A percentile compares a stretch with the other conserved stretches of the same genome.
Conservation (phyloP, 2,797 vertebrate species). For the Clarias pachynema region DNA sequence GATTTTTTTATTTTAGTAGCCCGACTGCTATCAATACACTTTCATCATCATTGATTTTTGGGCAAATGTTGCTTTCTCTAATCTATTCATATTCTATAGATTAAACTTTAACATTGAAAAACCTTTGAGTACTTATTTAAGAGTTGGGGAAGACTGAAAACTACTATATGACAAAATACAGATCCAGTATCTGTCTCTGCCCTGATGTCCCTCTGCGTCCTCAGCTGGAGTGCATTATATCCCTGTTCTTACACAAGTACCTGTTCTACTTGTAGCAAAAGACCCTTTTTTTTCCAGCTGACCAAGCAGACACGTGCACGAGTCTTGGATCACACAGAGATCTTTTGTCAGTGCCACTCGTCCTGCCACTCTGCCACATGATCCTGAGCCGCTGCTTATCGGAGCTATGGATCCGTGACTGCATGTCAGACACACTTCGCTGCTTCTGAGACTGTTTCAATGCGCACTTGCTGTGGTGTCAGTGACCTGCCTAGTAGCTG, state of each 20-base stretch:
- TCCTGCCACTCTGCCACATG: background rate
- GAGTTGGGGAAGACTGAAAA: background rate
- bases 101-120: background rate
- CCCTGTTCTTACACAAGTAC: background rate
- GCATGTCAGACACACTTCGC: conserved; percentile 26
- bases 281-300: conserved; percentile 28
- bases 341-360: conserved; percentile 33
- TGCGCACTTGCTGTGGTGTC: background rate
- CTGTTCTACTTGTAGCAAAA: background rate
- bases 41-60: background rate
- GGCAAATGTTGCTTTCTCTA: background rate
- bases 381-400: conserved; percentile 23
- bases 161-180: background rate
- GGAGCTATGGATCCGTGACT: conserved; percentile 13
- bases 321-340: conserved; percentile 28
- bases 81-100: background rate
- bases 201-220: background rate
- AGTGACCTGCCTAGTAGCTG: conserved; percentile 3
- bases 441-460: conserved; percentile 7
- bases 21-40: background rate
- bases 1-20: background rate
- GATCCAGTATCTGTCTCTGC: background rate
- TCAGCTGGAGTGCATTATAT: background rate
- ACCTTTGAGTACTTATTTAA: too few relatives aligned
- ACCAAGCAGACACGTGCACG: conserved; percentile 16